Evolutionary conservation across 2,888 invertebrate genomes (phyloP), one percentile per base, ranked within the genome.

Genomic region (Eristalis pertinax): DNA sequence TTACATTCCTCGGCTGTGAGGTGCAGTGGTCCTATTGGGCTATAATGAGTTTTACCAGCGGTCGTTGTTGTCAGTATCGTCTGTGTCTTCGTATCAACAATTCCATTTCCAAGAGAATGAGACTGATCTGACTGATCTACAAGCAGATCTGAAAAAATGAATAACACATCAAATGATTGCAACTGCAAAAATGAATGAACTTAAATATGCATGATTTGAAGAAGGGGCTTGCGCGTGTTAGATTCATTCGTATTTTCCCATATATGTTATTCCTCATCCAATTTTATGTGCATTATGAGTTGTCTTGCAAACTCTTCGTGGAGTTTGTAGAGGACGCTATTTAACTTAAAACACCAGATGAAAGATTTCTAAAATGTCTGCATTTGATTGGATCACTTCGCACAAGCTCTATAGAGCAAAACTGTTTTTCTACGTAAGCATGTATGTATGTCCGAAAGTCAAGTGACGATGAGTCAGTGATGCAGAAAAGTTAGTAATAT

Each of bases 1-100:
- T 96, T 96, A 93, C 96, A 96, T 94, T 96, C 96, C 92, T 96
- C 96, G 1, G 96, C 95, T 0, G 96, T 96, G 22, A 96, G 93
- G 91, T 96, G 96, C 88, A 96, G 94, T 8, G 96, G 96, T 64
- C 96, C 96, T 73, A 96, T 93, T 4, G 96, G 96, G 86, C 96
- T 95, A 91, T 96, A 96, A 89, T 96, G 95, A 88, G 93, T 93
- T 88, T 93, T 93, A 29, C 90, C 90, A 75, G 92, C 91, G 69
- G 92, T 90, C 41, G 91, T 91, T 82, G 93, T 89, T 73, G 92
- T 92, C 84, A 93, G 90, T 88, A 93, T 92, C 24, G 93, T 93
- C 91, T 93, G 93, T 19, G 93, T 91, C 90, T 93, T 93, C 43
- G 93, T 91, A 89, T 93, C 93, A 82, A 93, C 91, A 86, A 92